Base-by-base conservation (phyloP, 1,140 invertebrate genomes). In the Hycleus cichorii region DNA sequence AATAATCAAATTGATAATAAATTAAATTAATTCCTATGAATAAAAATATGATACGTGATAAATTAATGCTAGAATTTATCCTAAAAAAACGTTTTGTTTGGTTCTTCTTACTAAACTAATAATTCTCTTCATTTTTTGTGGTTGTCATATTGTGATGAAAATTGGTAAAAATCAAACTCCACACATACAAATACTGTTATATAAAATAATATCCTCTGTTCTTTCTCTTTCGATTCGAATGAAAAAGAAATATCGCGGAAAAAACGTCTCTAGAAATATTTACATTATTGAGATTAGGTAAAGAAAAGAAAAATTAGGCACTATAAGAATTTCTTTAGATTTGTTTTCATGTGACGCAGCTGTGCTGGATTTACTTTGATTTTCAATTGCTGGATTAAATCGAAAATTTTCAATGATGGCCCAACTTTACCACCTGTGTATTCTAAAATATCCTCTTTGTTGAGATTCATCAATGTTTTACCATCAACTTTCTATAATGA, bases 381-480 rank as follows among this genome's bases (percentile, higher is more conserved):
- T 77, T 91, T 91, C 10, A 94, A 77, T 67, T 93, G 89, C 68
- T 89, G 85, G 65, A 96, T 91, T 43, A 97, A 80, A 76, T 95
- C 91, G 68, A 84, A 90, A 71, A 97, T 95, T 79, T 96, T 96
- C 25, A 96, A 71, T 4, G 92, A 93, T 5, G 93, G 93, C 3
- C 94, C 94, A 53, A 96, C 90, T 81, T 95, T 96, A 80, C 91
- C 93, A 61, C 90, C 88, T 9, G 93, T 87, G 32, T 94, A 78
- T 69, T 89, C 87, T 62, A 95, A 86, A 51, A 95, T 90, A 75
- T 95, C 86, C 70, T 95, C 91, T 77, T 94, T 93, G 39, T 85
- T 88, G 46, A 96, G 74, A 49, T 82, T 81, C 40, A 95, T 74
- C 64, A 97, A 77, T 67, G 81, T 81, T 52, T 86, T 83, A 0